Percentiles rank a stretch among this genome's conserved stretches.
Evolutionary conservation across 2,888 invertebrate genomes (phyloP).

Genomic region (Ochlodes sylvanus): DNA sequence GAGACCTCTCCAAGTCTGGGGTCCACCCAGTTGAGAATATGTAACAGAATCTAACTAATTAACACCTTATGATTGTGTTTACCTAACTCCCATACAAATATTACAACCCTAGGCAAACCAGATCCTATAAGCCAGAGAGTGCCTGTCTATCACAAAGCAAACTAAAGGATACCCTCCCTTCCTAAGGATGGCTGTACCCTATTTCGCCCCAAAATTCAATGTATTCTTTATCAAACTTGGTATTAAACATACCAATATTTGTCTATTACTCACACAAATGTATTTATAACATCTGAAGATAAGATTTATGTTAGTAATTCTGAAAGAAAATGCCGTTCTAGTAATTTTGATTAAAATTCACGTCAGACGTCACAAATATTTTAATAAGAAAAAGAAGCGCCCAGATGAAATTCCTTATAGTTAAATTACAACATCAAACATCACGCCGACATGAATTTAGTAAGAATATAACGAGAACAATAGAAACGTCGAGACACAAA

Average conservation of each 20-base stretch:
- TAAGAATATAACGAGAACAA: constrained; percentile 1
- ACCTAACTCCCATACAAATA: background rate
- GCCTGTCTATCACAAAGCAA: constrained; percentile 16
- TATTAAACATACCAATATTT: background rate
- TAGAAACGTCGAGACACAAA: too few relatives aligned
- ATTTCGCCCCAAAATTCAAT: constrained; percentile 13
- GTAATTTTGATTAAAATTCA: too few relatives aligned
- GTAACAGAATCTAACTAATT: background rate
- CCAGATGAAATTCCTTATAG: too few relatives aligned
- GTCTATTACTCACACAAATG: too few relatives aligned
- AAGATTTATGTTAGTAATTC: too few relatives aligned
- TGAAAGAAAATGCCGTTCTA: too few relatives aligned
- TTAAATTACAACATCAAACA: background rate
- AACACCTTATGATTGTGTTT: background rate
- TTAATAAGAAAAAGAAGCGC: too few relatives aligned
- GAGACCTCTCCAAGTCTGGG: too few relatives aligned
- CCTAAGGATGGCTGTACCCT: constrained; percentile 12
- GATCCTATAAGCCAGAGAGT: constrained; percentile 1
- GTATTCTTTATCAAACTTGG: constrained; percentile 5
- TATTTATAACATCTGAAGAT: too few relatives aligned
- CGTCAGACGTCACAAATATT: too few relatives aligned
- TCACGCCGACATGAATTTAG: constrained; percentile 11
- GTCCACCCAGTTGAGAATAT: too few relatives aligned
- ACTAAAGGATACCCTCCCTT: constrained; percentile 10
- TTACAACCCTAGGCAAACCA: constrained; percentile 18